Evolutionary conservation across 2,888 invertebrate genomes (phyloP), one percentile per base, ranked within the genome.

Genomic region (Mycalesis mineus): DNA sequence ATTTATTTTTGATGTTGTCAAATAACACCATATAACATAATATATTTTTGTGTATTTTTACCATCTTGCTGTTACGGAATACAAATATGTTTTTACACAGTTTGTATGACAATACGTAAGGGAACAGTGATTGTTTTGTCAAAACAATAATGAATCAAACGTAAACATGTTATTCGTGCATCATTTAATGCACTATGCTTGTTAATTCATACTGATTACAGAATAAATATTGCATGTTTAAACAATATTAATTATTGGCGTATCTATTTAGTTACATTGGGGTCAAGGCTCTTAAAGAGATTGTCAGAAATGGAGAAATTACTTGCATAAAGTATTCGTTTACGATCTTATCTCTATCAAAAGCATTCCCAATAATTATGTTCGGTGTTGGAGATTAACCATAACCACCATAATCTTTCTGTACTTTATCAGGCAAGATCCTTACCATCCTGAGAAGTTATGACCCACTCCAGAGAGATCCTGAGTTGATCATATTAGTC

Each of bases 1-100:
- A 63, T 63, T 77, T 80, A 17, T 72, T 71, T 47, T 66, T 72
- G 7, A 83, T 48, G 36, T 62, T 58, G 11, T 17, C 15, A 17
- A 58, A 50, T n/a, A 66, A 47, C n/a, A 31, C 22, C 3, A 22
- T 22, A 22, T 22, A 45, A 31, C 31, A 45, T 2, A 7, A 45
- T 13, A 45, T 29, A 31, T 45, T 45, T 45, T 14, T 29, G 31
- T 13, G 44, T 39, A 33, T 17, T 15, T 37, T 7, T n/a, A 41
- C 48, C 33, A 39, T 49, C 17, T 22, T 41, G 13, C 14, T 31
- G 7, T 8, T n/a, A 14, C 29, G 1, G n/a, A 13, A n/a, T 13
- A 42, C 3, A 28, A 28, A n/a, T 15, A 1, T 45, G 1, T 7
- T 29, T n/a, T 29, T 14, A 29, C 13, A 7, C 13, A 13, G 13